Evolutionary conservation across 2,888 invertebrate species (phyloP).

Genomic region (Polydrusus pterygomalis): DNA sequence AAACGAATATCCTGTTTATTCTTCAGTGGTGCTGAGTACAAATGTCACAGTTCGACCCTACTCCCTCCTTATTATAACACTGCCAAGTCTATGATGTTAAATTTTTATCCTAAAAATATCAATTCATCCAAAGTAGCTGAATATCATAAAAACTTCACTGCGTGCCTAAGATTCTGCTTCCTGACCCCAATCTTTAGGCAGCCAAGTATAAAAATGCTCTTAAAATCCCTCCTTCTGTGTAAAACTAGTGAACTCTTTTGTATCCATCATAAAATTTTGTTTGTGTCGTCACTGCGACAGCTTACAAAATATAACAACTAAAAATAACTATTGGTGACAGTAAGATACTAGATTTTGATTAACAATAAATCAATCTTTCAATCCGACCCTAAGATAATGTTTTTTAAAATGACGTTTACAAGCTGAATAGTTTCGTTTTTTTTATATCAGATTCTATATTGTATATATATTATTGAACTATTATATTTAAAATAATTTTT

Average conservation of each 20-base stretch:
- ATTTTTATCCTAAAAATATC: slow-evolving; percentile 41
- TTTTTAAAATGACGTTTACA: too few relatives aligned
- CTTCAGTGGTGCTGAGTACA: too few relatives aligned
- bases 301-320: slow-evolving; percentile 44
- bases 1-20: too few relatives aligned
- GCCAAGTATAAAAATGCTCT: slow-evolving; percentile 54
- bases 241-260: slow-evolving; percentile 40
- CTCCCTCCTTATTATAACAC: slow-evolving; percentile 21
- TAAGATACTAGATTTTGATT: too few relatives aligned
- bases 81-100: slow-evolving; percentile 23
- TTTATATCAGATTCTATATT: too few relatives aligned
- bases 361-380: too few relatives aligned
- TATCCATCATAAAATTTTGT: slow-evolving; percentile 12
- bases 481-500: too few relatives aligned
- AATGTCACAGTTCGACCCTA: not conserved
- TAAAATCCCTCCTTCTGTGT: slow-evolving; percentile 37
- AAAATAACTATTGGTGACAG: too few relatives aligned
- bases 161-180: slow-evolving; percentile 50
- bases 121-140: slow-evolving; percentile 42
- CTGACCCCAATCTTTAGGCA: slow-evolving; percentile 50
- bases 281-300: slow-evolving; percentile 41
- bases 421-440: too few relatives aligned
- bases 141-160: slow-evolving; percentile 50
- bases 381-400: too few relatives aligned
- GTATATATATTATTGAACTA: too few relatives aligned